Conservation (phyloP, 2,797 vertebrate genomes). For the Eidolon dupreanum region DNA sequence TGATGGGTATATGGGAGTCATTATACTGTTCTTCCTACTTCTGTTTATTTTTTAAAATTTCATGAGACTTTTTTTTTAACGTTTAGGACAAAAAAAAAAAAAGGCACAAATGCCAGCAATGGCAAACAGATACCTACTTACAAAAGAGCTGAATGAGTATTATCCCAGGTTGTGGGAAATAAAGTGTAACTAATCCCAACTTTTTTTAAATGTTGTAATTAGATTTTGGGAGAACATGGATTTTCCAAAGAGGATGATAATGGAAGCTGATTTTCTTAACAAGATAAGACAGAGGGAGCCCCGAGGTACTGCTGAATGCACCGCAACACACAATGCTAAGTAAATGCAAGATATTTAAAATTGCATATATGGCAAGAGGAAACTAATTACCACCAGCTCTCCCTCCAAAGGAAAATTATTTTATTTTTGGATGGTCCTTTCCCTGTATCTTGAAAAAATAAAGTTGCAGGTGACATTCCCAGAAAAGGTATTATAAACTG, state of each 20-base stretch:
- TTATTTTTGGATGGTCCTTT: not conserved
- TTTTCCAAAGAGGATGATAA: not conserved
- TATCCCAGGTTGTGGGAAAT: not conserved
- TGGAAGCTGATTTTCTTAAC: not conserved
- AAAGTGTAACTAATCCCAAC: not conserved
- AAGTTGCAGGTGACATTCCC: not conserved
- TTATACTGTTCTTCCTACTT: not conserved
- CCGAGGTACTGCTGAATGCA: not conserved
- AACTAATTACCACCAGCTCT: not conserved
- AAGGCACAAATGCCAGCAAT: not conserved
- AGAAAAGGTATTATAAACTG: not conserved
- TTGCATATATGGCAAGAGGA: not conserved
- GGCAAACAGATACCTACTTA: not conserved
- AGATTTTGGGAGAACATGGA: not conserved
- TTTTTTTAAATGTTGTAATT: not conserved
- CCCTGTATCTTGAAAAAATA: not conserved
- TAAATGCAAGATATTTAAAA: not conserved
- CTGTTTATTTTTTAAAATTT: not conserved
- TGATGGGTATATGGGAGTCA: not conserved
- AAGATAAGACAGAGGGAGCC: not conserved
- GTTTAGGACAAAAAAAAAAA: constrained; percentile 14
- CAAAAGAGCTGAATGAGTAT: not conserved
- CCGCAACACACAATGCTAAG: not conserved
- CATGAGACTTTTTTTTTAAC: not conserved
- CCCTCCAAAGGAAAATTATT: not conserved